These are phyloP conservation scores for Drosophila azteca DNA, from an alignment of 1,140 invertebrate species.

Conservation along the genomic window DNA sequence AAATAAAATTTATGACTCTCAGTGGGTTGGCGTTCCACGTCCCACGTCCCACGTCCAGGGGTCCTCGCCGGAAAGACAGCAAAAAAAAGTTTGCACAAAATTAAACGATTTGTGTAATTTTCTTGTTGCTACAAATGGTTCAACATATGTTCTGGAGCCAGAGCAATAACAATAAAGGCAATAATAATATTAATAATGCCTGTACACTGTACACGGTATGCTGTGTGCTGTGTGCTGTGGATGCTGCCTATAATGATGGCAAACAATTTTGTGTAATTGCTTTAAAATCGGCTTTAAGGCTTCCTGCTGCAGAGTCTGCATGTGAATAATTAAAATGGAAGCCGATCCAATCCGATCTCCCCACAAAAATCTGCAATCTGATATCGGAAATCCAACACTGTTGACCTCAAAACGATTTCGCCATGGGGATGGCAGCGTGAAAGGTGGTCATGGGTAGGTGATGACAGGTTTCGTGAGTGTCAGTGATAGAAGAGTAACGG, in stretches of 20 bases:
- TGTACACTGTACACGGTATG: too few relatives aligned
- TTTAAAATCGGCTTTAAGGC: slow-evolving; percentile 65
- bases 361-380: slow-evolving; percentile 3
- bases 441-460: too few relatives aligned
- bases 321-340: slow-evolving; percentile 44
- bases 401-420: not conserved
- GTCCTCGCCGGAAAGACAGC: not conserved
- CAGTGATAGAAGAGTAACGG: too few relatives aligned
- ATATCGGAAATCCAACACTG: too few relatives aligned
- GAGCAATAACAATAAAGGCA: slow-evolving; percentile 42
- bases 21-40: slow-evolving; percentile 2
- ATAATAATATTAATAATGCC: slow-evolving; percentile 66
- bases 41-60: too few relatives aligned
- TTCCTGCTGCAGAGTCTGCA: not conserved
- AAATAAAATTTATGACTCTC: slow-evolving; percentile 71
- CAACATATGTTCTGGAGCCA: slow-evolving; percentile 65
- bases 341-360: slow-evolving; percentile 4
- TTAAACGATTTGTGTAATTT: slow-evolving; percentile 82
- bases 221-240: too few relatives aligned
- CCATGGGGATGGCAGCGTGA: not conserved
- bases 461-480: too few relatives aligned
- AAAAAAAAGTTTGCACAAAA: slow-evolving; percentile 57
- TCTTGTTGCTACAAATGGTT: slow-evolving; percentile 75
- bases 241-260: slow-evolving; percentile 42
- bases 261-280: slow-evolving; percentile 41